These are phyloP conservation scores for Tipula lateralis DNA, from an alignment of 2,888 invertebrate species.

Conservation along the genomic window DNA sequence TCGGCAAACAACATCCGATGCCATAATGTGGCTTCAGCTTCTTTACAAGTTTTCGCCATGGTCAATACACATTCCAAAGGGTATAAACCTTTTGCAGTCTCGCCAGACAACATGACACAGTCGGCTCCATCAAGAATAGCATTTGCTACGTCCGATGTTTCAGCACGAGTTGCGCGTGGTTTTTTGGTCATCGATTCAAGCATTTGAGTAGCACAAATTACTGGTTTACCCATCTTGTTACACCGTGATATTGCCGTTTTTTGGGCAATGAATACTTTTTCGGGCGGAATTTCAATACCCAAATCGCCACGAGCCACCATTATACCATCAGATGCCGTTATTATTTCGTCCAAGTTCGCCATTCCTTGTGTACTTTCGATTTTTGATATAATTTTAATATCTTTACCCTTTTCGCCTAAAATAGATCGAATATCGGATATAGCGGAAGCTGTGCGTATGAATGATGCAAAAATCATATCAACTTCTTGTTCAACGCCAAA, in stretches of 20 bases:
- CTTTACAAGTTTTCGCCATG: slow-evolving; percentile 92
- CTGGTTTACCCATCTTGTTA: slow-evolving; percentile 93
- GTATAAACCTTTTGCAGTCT: slow-evolving; percentile 96
- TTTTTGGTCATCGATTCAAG: slow-evolving; percentile 98
- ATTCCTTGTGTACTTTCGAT: slow-evolving; percentile 99
- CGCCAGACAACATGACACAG: slow-evolving; percentile 98
- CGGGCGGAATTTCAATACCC: slow-evolving; percentile 96
- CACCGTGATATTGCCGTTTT: slow-evolving; percentile 98
- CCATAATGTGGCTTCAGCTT: slow-evolving; percentile 95
- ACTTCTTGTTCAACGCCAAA: slow-evolving; percentile 86
- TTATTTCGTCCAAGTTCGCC: slow-evolving; percentile 90
- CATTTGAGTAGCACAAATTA: slow-evolving; percentile 98
- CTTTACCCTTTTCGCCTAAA: slow-evolving; percentile 81
- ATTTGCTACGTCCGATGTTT: slow-evolving; percentile 96
- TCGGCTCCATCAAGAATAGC: slow-evolving; percentile 96
- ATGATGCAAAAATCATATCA: slow-evolving; percentile 97
- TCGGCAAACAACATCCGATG: slow-evolving; percentile 86
- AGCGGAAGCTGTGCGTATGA: slow-evolving; percentile 89
- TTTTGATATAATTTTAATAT: slow-evolving; percentile 95
- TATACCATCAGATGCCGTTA: slow-evolving; percentile 89
- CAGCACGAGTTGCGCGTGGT: slow-evolving; percentile 93
- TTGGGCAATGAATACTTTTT: slow-evolving; percentile 95
- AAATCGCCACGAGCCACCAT: slow-evolving; percentile 98
- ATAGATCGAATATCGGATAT: slow-evolving; percentile 81
- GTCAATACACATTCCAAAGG: slow-evolving; percentile 84